Evolutionary conservation across 2,797 vertebrate species (phyloP).

Genomic region (Premnoplex brunnescens): DNA sequence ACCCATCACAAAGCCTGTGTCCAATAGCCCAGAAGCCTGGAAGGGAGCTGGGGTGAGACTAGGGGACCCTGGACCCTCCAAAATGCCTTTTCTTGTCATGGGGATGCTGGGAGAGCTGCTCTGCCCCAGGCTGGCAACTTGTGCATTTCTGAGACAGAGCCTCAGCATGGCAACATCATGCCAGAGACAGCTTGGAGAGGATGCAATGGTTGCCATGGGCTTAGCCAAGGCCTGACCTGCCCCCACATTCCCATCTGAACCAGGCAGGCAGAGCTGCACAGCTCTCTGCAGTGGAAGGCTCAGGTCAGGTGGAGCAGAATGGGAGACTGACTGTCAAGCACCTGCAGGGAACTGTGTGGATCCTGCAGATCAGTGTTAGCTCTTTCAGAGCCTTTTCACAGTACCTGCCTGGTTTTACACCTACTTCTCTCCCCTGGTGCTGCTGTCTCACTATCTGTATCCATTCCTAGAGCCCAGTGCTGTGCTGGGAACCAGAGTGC

Average conservation of each 20-base stretch:
- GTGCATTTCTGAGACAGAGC: not conserved
- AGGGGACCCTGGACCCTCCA: not conserved
- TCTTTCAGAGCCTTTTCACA: not conserved
- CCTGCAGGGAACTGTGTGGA: rapidly evolving
- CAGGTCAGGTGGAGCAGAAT: not conserved
- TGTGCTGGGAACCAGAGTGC: not conserved
- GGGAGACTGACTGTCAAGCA: not conserved
- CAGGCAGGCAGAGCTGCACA: not conserved
- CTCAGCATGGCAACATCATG: not conserved
- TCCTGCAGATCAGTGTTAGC: not conserved
- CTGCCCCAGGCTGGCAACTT: not conserved
- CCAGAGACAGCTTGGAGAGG: not conserved
- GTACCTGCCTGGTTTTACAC: not conserved
- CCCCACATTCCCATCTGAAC: not conserved
- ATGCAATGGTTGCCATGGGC: not conserved
- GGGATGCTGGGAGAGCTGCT: not conserved
- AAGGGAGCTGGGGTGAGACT: not conserved
- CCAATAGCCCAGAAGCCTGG: not conserved
- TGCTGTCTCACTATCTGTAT: not conserved
- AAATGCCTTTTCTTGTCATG: not conserved
- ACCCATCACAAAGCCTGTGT: not conserved
- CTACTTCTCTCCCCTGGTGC: not conserved
- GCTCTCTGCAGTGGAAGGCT: not conserved
- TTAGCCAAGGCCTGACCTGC: not conserved
- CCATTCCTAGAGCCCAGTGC: not conserved